Percentiles rank a stretch among this genome's conserved stretches.
Conservation (phyloP, 1,140 invertebrate genomes). For the Sitophilus oryzae region DNA sequence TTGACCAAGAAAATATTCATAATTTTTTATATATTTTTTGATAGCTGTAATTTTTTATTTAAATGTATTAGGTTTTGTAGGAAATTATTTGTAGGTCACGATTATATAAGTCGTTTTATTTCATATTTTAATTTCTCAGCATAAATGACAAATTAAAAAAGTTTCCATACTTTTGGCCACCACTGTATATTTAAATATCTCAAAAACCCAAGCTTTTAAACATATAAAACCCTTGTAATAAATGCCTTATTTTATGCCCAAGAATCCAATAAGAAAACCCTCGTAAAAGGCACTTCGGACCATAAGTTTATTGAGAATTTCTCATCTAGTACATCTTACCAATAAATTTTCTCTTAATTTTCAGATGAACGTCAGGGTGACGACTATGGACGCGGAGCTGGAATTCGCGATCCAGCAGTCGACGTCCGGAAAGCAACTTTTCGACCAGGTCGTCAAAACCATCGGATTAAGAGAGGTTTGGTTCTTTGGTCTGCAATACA, state of each 20-base stretch:
- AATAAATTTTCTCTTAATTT: slow-evolving; percentile 36
- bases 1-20: no score
- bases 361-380: slow-evolving; percentile 96
- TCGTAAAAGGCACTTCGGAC: not conserved
- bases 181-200: no score
- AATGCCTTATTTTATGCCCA: not conserved
- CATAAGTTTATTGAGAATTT: not conserved
- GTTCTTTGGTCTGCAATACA: slow-evolving; percentile 99
- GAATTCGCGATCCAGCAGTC: slow-evolving; percentile 99
- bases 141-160: no score
- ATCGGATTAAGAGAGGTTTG: slow-evolving; percentile 98
- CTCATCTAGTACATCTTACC: not conserved
- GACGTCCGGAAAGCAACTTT: slow-evolving; percentile 98
- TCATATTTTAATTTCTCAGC: no score
- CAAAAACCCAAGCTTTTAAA: no score
- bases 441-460: slow-evolving; percentile 99
- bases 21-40: no score
- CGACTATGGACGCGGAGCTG: slow-evolving; percentile 99
- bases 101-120: no score
- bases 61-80: no score
- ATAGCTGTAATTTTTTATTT: no score
- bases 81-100: no score
- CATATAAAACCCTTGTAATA: not conserved
- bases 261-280: not conserved
- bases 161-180: no score